Percentiles rank a stretch among this genome's conserved stretches.
Evolutionary conservation across 2,113 vertebrate species (phyloP).

Genomic region (Syrmaticus mikado): DNA sequence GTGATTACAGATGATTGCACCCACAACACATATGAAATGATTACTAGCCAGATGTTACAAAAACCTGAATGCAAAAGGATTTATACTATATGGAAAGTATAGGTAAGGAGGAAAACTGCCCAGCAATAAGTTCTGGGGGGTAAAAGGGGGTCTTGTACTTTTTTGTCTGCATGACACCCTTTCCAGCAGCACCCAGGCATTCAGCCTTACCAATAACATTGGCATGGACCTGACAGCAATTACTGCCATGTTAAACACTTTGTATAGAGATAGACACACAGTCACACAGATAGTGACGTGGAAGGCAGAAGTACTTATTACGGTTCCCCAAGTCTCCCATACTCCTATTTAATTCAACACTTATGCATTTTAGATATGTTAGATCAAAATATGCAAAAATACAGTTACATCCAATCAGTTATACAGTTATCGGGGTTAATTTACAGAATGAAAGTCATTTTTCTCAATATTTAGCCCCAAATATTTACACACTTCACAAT

Average conservation of each 20-base stretch:
- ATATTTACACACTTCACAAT: neutral
- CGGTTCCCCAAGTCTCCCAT: neutral
- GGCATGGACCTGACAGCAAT: neutral
- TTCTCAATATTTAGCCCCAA: neutral
- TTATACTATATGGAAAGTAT: neutral
- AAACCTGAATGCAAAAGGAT: constrained; percentile 33
- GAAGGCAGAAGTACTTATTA: neutral
- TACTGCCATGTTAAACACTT: neutral
- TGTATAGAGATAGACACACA: neutral
- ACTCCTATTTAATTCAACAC: neutral
- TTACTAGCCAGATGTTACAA: constrained; percentile 24
- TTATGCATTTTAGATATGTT: constrained; percentile 19
- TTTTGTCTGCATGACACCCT: neutral
- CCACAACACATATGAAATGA: neutral
- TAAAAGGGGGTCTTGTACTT: neutral
- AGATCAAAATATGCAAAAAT: constrained; percentile 17
- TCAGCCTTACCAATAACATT: neutral
- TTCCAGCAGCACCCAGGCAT: neutral
- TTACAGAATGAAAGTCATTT: neutral
- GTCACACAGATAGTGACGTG: neutral
- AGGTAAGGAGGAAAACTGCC: neutral
- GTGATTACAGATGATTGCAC: constrained; percentile 51
- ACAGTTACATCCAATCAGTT: neutral
- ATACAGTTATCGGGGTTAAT: neutral
- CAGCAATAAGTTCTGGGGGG: neutral